Evolutionary conservation across 2,113 vertebrate species (phyloP), one percentile per base, ranked within the genome.

Genomic region (Tupaia tana): DNA sequence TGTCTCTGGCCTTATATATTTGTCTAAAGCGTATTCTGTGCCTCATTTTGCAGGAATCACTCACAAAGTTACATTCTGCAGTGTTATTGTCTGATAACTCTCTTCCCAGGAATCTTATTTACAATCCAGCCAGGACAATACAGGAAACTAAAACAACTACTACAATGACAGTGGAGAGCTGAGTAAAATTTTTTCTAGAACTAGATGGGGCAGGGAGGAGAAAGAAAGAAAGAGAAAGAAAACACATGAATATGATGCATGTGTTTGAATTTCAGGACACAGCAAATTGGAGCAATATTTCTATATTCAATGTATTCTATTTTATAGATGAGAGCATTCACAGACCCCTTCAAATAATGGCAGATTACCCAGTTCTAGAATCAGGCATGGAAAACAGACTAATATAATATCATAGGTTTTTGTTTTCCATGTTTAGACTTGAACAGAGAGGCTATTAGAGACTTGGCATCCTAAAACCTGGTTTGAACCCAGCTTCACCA

Each of bases 51-150:
- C 2, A 78, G 64, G 24, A 88, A 93, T 15, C 13, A 29, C 71
- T 84, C 64, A 52, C 6, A 86, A 20, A 81, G 20, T 29, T 91
- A 78, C 6, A 27, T 6, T 61, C 6, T 52, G 15, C 27, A 58
- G 56, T 77, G 69, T 85, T 74, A 81, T 70, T 52, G 18, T 43
- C 61, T 77, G 16, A n/a, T 85, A 95, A 54, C 24, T 80, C 52
- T 96, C 31, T 79, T 82, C 22, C 31, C 27, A 92, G 66, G 54
- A 89, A 91, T 93, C 64, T 66, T 90, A 58, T 88, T 95, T 90
- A 11, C 59, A 73, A n/a, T 93, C 10, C 89, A 84, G 18, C 16
- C 43, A 79, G 59, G 66, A 61, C 24, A 87, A 22, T 31, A 56
- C 83, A 69, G 56, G 73, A 91, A 86, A 87, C n/a, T 29, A 73